Conservation (phyloP, 2,888 invertebrate species). For the Maniola hyperantus region DNA sequence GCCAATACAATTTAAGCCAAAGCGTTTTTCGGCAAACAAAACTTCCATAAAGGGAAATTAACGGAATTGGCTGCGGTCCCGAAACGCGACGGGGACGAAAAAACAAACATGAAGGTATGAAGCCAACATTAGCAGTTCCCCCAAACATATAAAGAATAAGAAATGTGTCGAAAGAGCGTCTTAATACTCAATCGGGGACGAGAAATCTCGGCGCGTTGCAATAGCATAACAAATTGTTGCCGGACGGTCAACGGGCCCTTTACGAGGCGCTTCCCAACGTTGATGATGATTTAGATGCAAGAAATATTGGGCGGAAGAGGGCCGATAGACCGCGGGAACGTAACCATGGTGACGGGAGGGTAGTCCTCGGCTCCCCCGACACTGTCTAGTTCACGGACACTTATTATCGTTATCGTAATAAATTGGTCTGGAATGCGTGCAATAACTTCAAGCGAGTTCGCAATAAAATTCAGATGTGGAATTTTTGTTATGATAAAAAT, state of each 20-base stretch:
- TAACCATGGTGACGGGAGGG: slow-evolving; percentile 63
- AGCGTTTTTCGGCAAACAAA: slow-evolving; percentile 29
- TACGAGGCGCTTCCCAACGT: slow-evolving; percentile 71
- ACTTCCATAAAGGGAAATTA: slow-evolving; percentile 38
- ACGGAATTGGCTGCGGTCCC: slow-evolving; percentile 34
- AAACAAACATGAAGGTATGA: slow-evolving; percentile 41
- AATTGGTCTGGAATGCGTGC: slow-evolving; percentile 76
- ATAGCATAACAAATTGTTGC: slow-evolving; percentile 60
- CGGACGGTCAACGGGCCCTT: slow-evolving; percentile 72
- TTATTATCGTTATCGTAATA: slow-evolving; percentile 79
- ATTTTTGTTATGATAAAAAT: slow-evolving; percentile 44
- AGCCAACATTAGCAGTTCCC: slow-evolving; percentile 43
- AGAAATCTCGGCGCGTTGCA: slow-evolving; percentile 50
- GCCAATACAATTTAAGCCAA: slow-evolving; percentile 27
- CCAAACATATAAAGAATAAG: slow-evolving; percentile 44
- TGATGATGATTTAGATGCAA: slow-evolving; percentile 82
- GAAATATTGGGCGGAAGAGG: slow-evolving; percentile 70
- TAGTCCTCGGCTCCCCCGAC: slow-evolving; percentile 58
- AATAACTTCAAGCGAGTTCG: slow-evolving; percentile 67
- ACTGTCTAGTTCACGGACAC: slow-evolving; percentile 73
- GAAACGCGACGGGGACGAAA: slow-evolving; percentile 31
- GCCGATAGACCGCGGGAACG: slow-evolving; percentile 65
- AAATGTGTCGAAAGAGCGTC: slow-evolving; percentile 47
- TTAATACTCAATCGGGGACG: slow-evolving; percentile 46
- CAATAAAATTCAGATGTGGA: slow-evolving; percentile 61